Base-by-base conservation (phyloP, 2,113 vertebrate genomes). In the Platysternon megacephalum region DNA sequence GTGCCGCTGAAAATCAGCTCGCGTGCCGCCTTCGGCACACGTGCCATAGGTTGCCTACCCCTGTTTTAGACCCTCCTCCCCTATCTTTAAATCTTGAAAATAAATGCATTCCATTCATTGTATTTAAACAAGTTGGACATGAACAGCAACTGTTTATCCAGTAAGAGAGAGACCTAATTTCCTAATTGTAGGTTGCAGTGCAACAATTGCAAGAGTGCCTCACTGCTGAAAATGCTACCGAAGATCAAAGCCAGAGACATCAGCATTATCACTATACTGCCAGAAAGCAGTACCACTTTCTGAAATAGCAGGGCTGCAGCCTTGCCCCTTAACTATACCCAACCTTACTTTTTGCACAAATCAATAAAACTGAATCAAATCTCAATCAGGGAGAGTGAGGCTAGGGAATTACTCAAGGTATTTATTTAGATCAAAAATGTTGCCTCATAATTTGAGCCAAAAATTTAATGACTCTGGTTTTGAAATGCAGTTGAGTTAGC, bases 61-160 rank as follows among this genome's bases (percentile, higher is more conserved):
- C n/a, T 3, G 0, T 1, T 0, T 2, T 32, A 24, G 58, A 8
- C 44, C 8, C 32, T 35, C 5, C 0, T 5, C 82, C 29, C 52
- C 1, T n/a, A 28, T 8, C 82, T 13, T 55, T 5, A 56, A 19
- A 55, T 42, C 90, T 53, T 2, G 0, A 6, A 4, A 39, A 42
- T 44, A 76, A 68, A 39, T 26, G 9, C 1, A 49, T 16, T 28
- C 61, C 51, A 84, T 84, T 61, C 46, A 11, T n/a, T 42, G 72
- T n/a, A 32, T 48, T 10, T 32, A 58, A 79, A 86, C 87, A 79
- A 81, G 89, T 21, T 42, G 81, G 5, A 85, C 8, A 0, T 49
- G 93, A 58, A 3, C 44, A 79, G 87, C 91, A 92, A 89, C 89
- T 91, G 44, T 0, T 7, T 1, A 58, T 4, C 78, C 26, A 2